Base-by-base conservation (phyloP, 2,888 invertebrate species). In the Agriopis leucophaearia region DNA sequence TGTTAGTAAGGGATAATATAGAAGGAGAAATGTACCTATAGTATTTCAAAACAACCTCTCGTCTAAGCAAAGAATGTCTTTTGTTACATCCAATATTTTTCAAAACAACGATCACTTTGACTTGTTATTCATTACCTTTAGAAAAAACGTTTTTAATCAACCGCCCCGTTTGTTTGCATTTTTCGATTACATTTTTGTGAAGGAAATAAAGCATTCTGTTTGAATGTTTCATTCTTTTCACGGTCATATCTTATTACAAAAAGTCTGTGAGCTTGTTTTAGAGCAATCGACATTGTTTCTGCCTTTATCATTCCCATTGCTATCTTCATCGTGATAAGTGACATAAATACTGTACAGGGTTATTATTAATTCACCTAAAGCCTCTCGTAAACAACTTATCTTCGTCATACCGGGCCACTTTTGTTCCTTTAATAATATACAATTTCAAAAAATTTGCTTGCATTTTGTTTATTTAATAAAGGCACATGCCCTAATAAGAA, bases 121-220 rank as follows among this genome's bases (percentile, higher is more conserved):
- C 54, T 67, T 58, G 66, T 58, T 57, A 52, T 50, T 63, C 63
- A 63, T 63, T 63, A 63, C 54, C 63, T 63, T 58, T 58, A 56
- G 16, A 56, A 56, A 50, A 50, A 8, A 57, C 42, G 40, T 58
- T 63, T 67, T 67, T 59, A 67, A 59, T 67, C 63, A 38, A n/a
- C 38, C 55, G 36, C 59, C 36, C 47, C 63, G 62, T 67, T 57
- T 70, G 59, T 67, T 64, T 69, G 54, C 48, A 55, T 64, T 68
- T 64, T 64, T 72, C 59, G 67, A 63, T 71, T 59, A 72, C 56
- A 52, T 71, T 54, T 67, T 67, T 67, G 54, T 60, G 48, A 55
- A 62, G 51, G 61, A 66, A 66, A 70, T 69, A 55, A 66, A 64
- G 62, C 55, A 68, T 71, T 63, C 47, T 47, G 18, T 57, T 66